phyloP scores from a whole-genome alignment of 2,113 vertebrate genomes.

The Varanus komodoensis region DNA sequence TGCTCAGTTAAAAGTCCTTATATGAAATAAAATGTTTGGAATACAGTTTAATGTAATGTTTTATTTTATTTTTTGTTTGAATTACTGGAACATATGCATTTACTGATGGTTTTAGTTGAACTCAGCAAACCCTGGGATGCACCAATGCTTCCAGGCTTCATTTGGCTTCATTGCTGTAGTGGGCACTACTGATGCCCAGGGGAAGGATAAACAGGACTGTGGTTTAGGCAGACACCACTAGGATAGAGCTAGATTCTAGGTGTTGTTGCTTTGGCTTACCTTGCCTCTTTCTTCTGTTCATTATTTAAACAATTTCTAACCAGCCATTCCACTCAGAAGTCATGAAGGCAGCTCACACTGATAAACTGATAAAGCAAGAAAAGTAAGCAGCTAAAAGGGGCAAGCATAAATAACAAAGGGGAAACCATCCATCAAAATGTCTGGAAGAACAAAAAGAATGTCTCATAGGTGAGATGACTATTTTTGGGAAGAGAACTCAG shows the following conservation, averaged over 20 bases:
- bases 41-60: no score
- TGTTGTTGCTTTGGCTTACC: background rate
- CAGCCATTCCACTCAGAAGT: background rate
- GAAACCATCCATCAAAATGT: no score
- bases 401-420: no score
- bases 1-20: background rate
- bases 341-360: background rate
- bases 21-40: no score
- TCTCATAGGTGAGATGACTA: background rate
- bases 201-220: background rate
- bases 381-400: no score
- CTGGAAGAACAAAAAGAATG: background rate
- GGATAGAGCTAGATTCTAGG: background rate
- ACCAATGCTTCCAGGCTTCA: background rate
- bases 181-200: background rate
- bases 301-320: background rate
- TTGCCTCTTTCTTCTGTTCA: background rate
- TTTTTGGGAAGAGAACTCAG: background rate
- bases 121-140: no score
- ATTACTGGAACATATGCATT: no score
- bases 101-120: no score
- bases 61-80: no score
- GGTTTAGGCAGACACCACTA: background rate
- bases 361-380: no score
- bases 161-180: background rate